Percentiles rank a stretch among this genome's conserved stretches.
Conservation (phyloP, 2,113 vertebrate genomes). For the Notothenia rossii region DNA sequence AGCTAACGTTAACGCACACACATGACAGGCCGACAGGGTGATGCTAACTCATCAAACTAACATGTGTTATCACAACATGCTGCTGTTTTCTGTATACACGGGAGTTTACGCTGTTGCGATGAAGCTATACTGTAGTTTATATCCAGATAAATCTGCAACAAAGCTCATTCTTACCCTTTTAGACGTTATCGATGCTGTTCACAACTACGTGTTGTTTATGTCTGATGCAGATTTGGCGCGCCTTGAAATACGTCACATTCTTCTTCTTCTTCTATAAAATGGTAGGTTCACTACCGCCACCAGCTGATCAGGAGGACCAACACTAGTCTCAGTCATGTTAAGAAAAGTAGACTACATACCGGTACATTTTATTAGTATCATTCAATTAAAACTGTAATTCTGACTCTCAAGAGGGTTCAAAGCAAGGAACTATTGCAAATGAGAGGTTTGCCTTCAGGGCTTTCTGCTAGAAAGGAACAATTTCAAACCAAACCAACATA, state of each 20-base stretch:
- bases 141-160: neutral
- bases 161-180: neutral
- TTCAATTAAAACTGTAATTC: too few species aligned
- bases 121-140: rapidly evolving
- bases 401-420: too few species aligned
- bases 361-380: neutral
- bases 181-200: rapidly evolving
- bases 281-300: neutral
- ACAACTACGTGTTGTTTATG: neutral
- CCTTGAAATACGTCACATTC: slow-evolving; percentile 28
- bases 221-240: slow-evolving; percentile 58
- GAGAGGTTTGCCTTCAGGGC: too few species aligned
- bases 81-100: neutral
- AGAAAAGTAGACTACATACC: neutral
- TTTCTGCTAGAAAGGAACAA: too few species aligned
- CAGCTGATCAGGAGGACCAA: neutral
- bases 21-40: neutral
- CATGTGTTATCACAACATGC: neutral
- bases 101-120: rapidly evolving
- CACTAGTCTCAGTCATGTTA: neutral
- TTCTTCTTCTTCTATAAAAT: neutral
- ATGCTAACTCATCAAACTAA: neutral
- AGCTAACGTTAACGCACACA: neutral
- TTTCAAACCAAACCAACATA: too few species aligned
- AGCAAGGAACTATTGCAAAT: too few species aligned